phyloP scores from a whole-genome alignment of 2,113 vertebrate species.

The Amblyornis subalaris region DNA sequence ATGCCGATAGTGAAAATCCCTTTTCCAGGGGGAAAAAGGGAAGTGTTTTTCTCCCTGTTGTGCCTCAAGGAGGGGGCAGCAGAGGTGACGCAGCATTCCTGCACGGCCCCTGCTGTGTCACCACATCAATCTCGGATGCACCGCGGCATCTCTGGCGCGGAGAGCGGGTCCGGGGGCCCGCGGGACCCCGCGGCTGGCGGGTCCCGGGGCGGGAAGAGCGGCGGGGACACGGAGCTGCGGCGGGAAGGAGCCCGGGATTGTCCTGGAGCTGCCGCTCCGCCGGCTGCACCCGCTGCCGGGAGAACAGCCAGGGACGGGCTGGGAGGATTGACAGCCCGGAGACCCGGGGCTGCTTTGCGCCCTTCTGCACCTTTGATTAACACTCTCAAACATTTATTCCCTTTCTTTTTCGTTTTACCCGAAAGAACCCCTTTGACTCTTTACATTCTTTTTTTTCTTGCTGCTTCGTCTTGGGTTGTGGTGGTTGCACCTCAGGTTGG shows the following conservation, averaged over 20 bases:
- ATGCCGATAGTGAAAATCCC: not conserved
- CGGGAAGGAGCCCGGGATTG: not conserved
- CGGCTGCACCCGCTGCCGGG: not conserved
- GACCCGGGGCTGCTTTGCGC: fast-evolving
- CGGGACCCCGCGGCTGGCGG: not conserved
- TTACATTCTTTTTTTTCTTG: not conserved
- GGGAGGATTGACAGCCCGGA: not conserved
- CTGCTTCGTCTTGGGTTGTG: not conserved
- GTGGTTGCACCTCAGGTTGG: fast-evolving
- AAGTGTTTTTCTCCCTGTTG: not conserved
- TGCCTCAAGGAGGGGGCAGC: not conserved
- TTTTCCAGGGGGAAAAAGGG: fast-evolving
- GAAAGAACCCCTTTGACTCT: not conserved
- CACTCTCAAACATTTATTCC: fast-evolving
- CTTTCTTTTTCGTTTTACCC: not conserved
- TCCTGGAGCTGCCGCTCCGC: fast-evolving
- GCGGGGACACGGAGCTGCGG: fast-evolving
- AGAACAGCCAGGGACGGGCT: not conserved
- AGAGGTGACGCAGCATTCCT: not conserved
- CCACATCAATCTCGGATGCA: fast-evolving
- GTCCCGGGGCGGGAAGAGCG: not conserved
- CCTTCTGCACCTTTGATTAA: not conserved
- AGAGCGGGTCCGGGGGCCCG: not conserved
- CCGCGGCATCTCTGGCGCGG: not conserved
- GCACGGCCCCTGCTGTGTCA: not conserved